phyloP scores from a whole-genome alignment of 2,113 vertebrate genomes.

The Syngnathoides biaculeatus region DNA sequence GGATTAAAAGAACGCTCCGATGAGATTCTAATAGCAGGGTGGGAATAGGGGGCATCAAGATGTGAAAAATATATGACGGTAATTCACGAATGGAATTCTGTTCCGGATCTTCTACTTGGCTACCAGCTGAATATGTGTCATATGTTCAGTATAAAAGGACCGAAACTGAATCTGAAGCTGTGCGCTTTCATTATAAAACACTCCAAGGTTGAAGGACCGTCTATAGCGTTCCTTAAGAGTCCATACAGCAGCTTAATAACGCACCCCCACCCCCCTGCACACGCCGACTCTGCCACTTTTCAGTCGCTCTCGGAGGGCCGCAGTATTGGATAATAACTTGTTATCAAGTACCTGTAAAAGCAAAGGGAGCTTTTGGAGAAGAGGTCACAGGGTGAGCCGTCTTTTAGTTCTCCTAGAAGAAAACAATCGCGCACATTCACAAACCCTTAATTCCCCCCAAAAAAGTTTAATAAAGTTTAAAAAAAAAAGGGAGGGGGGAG shows the following conservation, averaged over 20 bases:
- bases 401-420: constrained; percentile 51
- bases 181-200: constrained; percentile 43
- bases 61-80: constrained; percentile 9
- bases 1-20: constrained; percentile 22
- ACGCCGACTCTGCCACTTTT: constrained; percentile 41
- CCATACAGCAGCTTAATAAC: constrained; percentile 56
- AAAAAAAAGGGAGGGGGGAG: background rate
- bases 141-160: constrained; percentile 11
- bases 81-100: constrained; percentile 31
- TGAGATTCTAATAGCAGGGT: constrained; percentile 13
- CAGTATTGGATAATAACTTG: constrained; percentile 69
- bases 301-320: constrained; percentile 46
- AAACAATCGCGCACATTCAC: constrained; percentile 50
- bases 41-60: constrained; percentile 13
- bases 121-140: constrained; percentile 7
- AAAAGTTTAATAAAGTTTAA: constrained; percentile 22
- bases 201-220: constrained; percentile 42
- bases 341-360: constrained; percentile 65
- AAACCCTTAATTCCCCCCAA: constrained; percentile 22
- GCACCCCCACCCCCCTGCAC: constrained; percentile 17
- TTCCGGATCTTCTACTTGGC: constrained; percentile 19
- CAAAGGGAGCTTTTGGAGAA: constrained; percentile 35
- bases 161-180: constrained; percentile 33
- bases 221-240: constrained; percentile 35
- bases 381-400: constrained; percentile 57